Evolutionary conservation across 2,888 invertebrate species (phyloP).

Genomic region (Callinectes sapidus): DNA sequence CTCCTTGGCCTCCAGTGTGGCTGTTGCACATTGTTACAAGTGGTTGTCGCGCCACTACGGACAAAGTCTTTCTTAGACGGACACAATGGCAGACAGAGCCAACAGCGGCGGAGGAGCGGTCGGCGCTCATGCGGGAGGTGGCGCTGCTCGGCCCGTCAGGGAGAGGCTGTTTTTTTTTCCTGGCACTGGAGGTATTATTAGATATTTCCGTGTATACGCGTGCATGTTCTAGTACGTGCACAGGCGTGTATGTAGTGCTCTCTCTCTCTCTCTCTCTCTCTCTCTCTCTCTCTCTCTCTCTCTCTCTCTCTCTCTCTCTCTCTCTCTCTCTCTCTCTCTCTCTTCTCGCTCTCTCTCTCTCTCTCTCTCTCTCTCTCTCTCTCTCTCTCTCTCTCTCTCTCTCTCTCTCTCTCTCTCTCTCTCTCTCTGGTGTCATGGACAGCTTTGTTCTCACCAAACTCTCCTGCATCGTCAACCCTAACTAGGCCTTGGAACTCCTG

Average conservation of each 20-base stretch:
- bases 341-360: too few species aligned
- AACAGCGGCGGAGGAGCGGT: background rate
- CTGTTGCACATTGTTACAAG: constrained; percentile 11
- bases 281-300: background rate
- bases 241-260: background rate
- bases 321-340: too few species aligned
- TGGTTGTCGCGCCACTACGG: background rate
- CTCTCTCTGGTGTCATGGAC: too few species aligned
- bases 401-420: too few species aligned
- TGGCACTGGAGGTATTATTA: background rate
- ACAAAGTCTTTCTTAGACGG: background rate
- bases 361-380: too few species aligned
- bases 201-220: background rate
- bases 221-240: background rate
- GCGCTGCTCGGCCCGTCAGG: background rate
- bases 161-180: background rate
- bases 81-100: background rate
- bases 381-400: too few species aligned
- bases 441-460: too few species aligned
- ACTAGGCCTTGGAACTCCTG: too few species aligned
- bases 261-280: background rate
- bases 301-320: background rate
- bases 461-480: too few species aligned
- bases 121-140: background rate
- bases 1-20: background rate